phyloP scores from a whole-genome alignment of 2,888 invertebrate species.

The Caenorhabditis parvicauda region DNA sequence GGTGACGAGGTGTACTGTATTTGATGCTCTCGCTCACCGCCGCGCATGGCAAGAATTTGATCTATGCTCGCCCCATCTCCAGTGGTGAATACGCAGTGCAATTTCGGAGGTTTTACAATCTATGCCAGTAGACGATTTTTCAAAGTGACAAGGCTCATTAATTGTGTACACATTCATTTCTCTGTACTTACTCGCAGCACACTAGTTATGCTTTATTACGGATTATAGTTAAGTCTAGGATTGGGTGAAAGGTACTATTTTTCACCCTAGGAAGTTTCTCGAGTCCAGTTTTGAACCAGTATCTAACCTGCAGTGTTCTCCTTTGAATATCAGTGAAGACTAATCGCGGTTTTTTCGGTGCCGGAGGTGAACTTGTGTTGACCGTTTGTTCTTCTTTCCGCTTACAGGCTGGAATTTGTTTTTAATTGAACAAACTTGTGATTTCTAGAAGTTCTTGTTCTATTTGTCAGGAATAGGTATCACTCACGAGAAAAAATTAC shows the following conservation, averaged over 20 bases:
- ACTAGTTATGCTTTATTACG: no score
- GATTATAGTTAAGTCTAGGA: neutral
- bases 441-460: neutral
- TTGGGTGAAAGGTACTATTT: neutral
- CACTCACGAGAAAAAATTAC: no score
- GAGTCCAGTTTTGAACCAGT: neutral
- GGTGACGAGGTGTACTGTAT: no score
- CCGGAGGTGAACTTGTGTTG: constrained; percentile 9
- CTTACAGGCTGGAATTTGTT: constrained; percentile 53
- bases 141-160: no score
- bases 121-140: no score
- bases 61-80: no score
- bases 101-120: no score
- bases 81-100: no score
- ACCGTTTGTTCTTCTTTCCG: constrained; percentile 53
- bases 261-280: neutral
- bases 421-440: neutral
- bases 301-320: constrained; percentile 78
- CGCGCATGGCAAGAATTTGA: no score
- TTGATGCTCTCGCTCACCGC: no score
- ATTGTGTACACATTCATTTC: no score
- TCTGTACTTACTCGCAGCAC: no score
- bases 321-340: constrained; percentile 99
- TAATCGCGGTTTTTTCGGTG: constrained; percentile 89
- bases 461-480: neutral